These are phyloP conservation scores for Corythornis cristatus DNA, from an alignment of 2,113 vertebrate species.

Conservation along the genomic window DNA sequence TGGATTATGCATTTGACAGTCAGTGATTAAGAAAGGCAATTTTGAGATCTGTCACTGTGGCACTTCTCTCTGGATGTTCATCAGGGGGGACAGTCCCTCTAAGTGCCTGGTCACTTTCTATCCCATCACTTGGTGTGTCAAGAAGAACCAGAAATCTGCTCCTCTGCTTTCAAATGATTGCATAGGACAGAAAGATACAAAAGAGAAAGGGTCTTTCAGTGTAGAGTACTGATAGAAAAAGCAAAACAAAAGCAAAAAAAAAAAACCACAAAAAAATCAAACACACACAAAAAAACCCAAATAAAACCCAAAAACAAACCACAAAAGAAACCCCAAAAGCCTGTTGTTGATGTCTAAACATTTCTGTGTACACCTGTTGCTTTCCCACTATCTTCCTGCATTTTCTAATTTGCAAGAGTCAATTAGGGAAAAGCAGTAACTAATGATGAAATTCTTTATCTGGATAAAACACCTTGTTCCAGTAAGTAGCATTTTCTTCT, in stretches of 20 bases:
- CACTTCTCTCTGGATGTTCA: not conserved
- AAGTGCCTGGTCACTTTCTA: not conserved
- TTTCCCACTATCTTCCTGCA: slow-evolving; percentile 1
- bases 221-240: not conserved
- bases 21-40: not conserved
- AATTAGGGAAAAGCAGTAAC: not conserved
- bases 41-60: not conserved
- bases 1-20: not conserved
- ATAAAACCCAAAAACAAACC: not conserved
- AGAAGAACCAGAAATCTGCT: not conserved
- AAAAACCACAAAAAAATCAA: too few relatives aligned
- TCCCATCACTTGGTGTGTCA: not conserved
- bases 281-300: not conserved
- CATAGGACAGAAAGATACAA: not conserved
- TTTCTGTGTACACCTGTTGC: slow-evolving; percentile 5
- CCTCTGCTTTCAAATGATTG: not conserved
- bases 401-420: slow-evolving; percentile 11
- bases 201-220: not conserved
- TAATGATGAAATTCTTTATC: slow-evolving; percentile 14
- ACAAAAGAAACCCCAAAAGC: not conserved
- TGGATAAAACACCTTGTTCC: slow-evolving; percentile 39
- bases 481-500: slow-evolving; percentile 17
- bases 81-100: not conserved
- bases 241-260: not conserved
- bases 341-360: not conserved